Percentiles rank a stretch among this genome's conserved stretches.
Conservation (phyloP, 2,113 vertebrate species). For the Apodemus speciosus region DNA sequence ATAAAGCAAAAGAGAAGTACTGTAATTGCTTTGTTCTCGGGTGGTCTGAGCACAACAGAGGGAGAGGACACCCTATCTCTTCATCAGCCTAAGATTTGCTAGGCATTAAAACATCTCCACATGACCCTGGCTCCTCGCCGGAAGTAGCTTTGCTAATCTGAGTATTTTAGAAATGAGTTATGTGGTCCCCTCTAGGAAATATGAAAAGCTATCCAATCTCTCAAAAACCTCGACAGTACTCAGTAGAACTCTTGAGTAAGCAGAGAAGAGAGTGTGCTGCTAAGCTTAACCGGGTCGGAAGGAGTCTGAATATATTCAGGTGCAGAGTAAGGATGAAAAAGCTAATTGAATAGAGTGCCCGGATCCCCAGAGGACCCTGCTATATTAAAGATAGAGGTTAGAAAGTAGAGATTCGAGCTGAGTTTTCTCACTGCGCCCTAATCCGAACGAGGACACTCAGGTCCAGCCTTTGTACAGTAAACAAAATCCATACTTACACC, state of each 20-base stretch:
- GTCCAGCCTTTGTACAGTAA: not conserved
- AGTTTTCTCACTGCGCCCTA: slow-evolving; percentile 11
- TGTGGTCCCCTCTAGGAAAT: slow-evolving; percentile 37
- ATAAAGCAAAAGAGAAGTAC: slow-evolving; percentile 39
- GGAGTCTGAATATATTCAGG: slow-evolving; percentile 40
- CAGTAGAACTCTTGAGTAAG: slow-evolving; percentile 36
- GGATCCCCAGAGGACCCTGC: not conserved
- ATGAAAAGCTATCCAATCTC: slow-evolving; percentile 69
- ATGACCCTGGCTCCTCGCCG: slow-evolving; percentile 20
- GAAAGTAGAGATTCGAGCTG: not conserved
- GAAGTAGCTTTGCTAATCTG: slow-evolving; percentile 60
- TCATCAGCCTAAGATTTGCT: not conserved
- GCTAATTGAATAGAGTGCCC: slow-evolving; percentile 14
- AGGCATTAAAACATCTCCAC: slow-evolving; percentile 57
- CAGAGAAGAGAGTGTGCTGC: slow-evolving; percentile 21
- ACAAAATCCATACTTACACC: not conserved
- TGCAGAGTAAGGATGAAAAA: not conserved
- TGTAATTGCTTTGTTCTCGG: slow-evolving; percentile 61
- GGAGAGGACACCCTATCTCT: not conserved
- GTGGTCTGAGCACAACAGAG: slow-evolving; percentile 17
- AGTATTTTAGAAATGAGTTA: slow-evolving; percentile 78
- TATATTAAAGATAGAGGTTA: not conserved
- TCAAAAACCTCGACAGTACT: slow-evolving; percentile 74
- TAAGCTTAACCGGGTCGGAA: slow-evolving; percentile 26
- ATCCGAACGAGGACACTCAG: not conserved